Conservation (phyloP, 37 sponge, comb jelly and placozoan genomes). For the Aplysina aerophoba region DNA sequence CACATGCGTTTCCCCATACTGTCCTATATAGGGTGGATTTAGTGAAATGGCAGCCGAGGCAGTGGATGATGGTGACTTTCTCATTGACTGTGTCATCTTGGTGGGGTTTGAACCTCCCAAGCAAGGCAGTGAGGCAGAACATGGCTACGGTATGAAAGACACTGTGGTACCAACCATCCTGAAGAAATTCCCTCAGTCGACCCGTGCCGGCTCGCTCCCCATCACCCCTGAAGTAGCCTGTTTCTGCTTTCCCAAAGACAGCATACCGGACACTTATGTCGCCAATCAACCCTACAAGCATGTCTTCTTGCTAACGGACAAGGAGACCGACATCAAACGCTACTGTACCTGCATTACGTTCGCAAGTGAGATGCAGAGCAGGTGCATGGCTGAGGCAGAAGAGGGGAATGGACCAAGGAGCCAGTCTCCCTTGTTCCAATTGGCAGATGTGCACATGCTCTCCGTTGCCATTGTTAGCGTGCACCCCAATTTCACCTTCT, state of each 20-base stretch:
- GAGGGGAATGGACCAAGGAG: background rate
- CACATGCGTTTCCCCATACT: too few species aligned
- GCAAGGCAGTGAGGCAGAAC: too few species aligned
- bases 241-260: slow-evolving; percentile 76
- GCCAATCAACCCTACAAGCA: slow-evolving; percentile 36
- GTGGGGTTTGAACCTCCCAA: too few species aligned
- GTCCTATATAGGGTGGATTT: too few species aligned
- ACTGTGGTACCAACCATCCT: background rate
- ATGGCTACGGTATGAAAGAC: too few species aligned
- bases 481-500: slow-evolving; percentile 66
- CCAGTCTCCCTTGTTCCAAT: slow-evolving; percentile 29
- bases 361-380: slow-evolving; percentile 44
- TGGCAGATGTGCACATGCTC: slow-evolving; percentile 50
- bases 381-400: background rate
- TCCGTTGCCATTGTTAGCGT: slow-evolving; percentile 68
- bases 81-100: too few species aligned
- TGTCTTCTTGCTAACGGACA: slow-evolving; percentile 79
- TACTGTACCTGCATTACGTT: slow-evolving; percentile 72
- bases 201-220: slow-evolving; percentile 5
- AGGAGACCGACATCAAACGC: slow-evolving; percentile 65
- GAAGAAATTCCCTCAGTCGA: background rate
- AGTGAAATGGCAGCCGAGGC: too few species aligned
- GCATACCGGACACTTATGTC: slow-evolving; percentile 10
- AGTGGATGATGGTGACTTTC: too few species aligned
- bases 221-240: slow-evolving; percentile 55